A percentile compares a stretch with the other conserved stretches of the same genome.
Evolutionary conservation across 2,888 invertebrate species (phyloP).

Genomic region (Acanthosepion esculentum): DNA sequence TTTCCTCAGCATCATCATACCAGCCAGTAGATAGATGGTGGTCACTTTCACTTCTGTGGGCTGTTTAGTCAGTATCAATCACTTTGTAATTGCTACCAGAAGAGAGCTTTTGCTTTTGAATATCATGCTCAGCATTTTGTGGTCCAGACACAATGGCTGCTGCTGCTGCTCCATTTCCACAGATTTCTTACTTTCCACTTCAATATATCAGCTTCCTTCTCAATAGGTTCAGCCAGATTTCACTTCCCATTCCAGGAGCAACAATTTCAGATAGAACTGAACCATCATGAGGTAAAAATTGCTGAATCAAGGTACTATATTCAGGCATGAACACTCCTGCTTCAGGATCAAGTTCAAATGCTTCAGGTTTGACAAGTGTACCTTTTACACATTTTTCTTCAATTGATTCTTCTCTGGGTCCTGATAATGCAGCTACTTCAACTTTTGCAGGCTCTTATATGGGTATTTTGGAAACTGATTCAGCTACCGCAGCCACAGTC

Average conservation of each 20-base stretch:
- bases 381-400: neutral
- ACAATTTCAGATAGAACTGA: conserved; percentile 24
- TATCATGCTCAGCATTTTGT: neutral
- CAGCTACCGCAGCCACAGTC: neutral
- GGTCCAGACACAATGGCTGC: conserved; percentile 49
- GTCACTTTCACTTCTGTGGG: neutral
- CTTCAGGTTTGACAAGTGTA: neutral
- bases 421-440: neutral
- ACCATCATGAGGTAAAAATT: too few species aligned
- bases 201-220: neutral
- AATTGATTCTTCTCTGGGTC: neutral
- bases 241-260: neutral
- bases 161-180: neutral
- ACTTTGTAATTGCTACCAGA: neutral
- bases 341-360: conserved; percentile 4
- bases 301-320: neutral
- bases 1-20: conserved; percentile 35
- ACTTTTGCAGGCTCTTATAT: neutral
- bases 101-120: neutral
- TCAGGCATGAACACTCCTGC: conserved; percentile 1
- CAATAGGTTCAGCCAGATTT: neutral
- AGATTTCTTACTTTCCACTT: neutral
- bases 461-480: neutral
- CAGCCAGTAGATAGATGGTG: neutral
- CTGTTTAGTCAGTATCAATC: neutral